Base-by-base conservation (phyloP, 35 echinoderm and acorn worm species). In the Nesometra sesokonis region DNA sequence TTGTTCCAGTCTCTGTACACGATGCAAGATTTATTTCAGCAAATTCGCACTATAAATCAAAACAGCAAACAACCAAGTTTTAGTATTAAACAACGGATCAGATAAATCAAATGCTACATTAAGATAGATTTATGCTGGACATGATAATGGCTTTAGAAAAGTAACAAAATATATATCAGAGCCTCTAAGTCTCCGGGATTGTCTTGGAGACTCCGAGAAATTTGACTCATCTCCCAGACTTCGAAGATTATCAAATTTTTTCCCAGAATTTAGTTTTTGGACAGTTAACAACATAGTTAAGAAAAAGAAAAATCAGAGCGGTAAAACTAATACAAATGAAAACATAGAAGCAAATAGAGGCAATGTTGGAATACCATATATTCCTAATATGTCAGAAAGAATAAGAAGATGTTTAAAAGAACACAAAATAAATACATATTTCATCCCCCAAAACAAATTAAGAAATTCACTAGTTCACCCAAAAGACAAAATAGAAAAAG, bases 1-100 rank as follows among this genome's bases (percentile, higher is more conserved):
- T 88, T 4, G 91, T 92, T 37, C 95, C 95, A 34, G 82, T 82
- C 34, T 93, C 95, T 77, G 89, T 89, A 79, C 90, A 97, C 0
- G 95, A 86, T 32, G 95, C 90, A 13, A 97, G 82, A 77, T 97
- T 97, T 21, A 97, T 80, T 84, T 97, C 95, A 36, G 89, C 88
- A 87, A 97, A 97, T 77, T 97, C 95, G 89, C 91, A 93, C 95
- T 97, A 47, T 33, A 86, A 13, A 30, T 67, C 9, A 67, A 67
- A 27, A 67, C 9, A 67, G 8, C 2, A 67, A 67, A 67, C 0
- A 67, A 67, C 7, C 0, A 67, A 19, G 9, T 19, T 67, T 67
- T 43, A 7, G n/a, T n/a, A n/a, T n/a, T n/a, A n/a, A 43, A 43
- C 38, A 43, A 67, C 52, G 1, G 52, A 17, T 67, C 1, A 27